These are phyloP conservation scores for Limnephilus lunatus DNA, from an alignment of 2,888 invertebrate species.

Conservation along the genomic window DNA sequence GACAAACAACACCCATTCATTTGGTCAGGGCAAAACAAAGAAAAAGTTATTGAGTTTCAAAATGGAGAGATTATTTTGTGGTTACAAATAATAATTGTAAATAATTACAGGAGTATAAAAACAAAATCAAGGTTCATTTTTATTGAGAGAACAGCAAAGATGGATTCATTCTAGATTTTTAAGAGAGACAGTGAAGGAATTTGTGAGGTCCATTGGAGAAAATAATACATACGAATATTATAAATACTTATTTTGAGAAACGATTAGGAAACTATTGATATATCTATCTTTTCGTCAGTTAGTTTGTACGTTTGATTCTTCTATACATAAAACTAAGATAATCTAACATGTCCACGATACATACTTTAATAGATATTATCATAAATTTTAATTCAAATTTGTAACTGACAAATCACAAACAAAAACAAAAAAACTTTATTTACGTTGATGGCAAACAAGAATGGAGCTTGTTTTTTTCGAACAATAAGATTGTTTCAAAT, in stretches of 20 bases:
- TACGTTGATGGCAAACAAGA: background rate
- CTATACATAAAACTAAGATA: background rate
- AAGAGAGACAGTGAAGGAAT: slow-evolving; percentile 60
- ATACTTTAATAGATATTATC: background rate
- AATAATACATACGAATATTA: slow-evolving; percentile 34
- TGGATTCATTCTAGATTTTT: slow-evolving; percentile 51
- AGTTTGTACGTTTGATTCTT: background rate
- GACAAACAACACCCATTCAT: slow-evolving; percentile 58
- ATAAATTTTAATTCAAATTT: background rate
- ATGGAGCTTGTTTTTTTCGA: background rate
- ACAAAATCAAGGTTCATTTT: slow-evolving; percentile 19
- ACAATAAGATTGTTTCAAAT: background rate
- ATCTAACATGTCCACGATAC: background rate
- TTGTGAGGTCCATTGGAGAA: slow-evolving; percentile 26
- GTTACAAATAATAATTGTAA: slow-evolving; percentile 38
- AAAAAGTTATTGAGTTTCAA: slow-evolving; percentile 24
- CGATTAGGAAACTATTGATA: background rate
- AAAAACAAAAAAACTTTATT: background rate
- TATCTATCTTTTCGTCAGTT: background rate
- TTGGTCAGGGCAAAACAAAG: slow-evolving; percentile 49
- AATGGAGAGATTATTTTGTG: slow-evolving; percentile 18
- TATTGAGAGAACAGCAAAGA: slow-evolving; percentile 56
- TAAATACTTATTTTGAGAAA: background rate
- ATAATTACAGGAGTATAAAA: slow-evolving; percentile 9
- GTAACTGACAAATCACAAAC: background rate